Conservation (phyloP, 2,797 vertebrate species). For the Acestrorhynchus altus region DNA sequence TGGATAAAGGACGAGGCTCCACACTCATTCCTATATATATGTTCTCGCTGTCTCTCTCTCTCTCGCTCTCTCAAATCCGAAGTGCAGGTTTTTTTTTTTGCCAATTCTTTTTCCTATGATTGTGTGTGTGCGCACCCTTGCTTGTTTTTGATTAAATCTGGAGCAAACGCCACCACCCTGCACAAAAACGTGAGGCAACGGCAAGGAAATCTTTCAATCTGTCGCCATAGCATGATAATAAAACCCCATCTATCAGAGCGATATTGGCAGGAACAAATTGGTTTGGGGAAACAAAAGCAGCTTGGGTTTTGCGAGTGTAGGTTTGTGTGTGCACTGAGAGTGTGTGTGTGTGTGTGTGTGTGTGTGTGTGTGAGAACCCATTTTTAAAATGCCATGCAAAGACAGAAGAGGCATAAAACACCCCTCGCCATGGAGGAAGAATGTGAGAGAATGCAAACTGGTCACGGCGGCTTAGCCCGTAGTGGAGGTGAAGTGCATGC, state of each 20-base stretch:
- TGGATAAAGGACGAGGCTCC: too few species aligned
- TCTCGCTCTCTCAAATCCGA: conserved; percentile 55
- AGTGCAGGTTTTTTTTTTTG: conserved; percentile 52
- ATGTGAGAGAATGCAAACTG: conserved; percentile 56
- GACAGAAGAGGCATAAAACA: conserved; percentile 46
- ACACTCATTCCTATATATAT: background rate
- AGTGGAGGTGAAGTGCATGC: conserved; percentile 50
- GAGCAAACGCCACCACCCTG: conserved; percentile 51
- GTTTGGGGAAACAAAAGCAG: conserved; percentile 57
- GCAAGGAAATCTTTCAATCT: conserved; percentile 65
- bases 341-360: background rate
- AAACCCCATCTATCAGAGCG: conserved; percentile 58
- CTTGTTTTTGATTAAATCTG: conserved; percentile 70
- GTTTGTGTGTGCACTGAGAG: conserved; percentile 30
- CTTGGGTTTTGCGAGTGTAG: conserved; percentile 35
- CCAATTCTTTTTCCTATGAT: conserved; percentile 49
- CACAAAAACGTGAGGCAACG: conserved; percentile 43
- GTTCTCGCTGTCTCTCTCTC: conserved; percentile 24
- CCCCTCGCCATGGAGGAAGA: conserved; percentile 54
- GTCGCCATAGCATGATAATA: conserved; percentile 59
- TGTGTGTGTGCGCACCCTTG: conserved; percentile 40
- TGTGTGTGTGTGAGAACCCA: conserved; percentile 12
- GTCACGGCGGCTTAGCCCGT: conserved; percentile 62
- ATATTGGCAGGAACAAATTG: conserved; percentile 64
- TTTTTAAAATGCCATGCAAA: conserved; percentile 32